These are phyloP conservation scores for Megaptera novaeangliae DNA, from an alignment of 2,113 vertebrate genomes.

Conservation along the genomic window DNA sequence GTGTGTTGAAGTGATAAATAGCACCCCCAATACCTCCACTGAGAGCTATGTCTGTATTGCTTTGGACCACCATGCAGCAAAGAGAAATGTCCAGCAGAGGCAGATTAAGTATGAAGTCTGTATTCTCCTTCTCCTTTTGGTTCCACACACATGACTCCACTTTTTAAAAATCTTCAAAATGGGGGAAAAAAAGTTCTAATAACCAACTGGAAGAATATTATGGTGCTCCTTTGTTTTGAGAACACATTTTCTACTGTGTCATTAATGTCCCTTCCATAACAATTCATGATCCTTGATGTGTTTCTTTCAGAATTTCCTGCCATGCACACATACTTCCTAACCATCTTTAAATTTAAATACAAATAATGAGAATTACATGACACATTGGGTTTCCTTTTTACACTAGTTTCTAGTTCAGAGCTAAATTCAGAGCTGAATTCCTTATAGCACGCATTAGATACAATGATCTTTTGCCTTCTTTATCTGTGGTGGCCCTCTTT, in stretches of 20 bases:
- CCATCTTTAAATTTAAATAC: neutral
- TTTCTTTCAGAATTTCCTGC: neutral
- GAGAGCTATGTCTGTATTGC: neutral
- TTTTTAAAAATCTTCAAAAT: neutral
- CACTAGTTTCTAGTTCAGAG: neutral
- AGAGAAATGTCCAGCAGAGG: neutral
- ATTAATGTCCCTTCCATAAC: neutral
- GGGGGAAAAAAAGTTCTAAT: neutral
- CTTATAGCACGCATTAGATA: neutral
- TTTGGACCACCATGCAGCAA: neutral
- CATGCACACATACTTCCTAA: neutral
- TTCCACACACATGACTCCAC: neutral
- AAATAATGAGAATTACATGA: neutral
- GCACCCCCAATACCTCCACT: neutral
- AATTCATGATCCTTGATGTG: neutral
- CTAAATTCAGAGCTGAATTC: neutral
- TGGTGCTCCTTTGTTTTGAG: neutral
- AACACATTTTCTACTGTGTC: neutral
- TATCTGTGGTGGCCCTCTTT: neutral
- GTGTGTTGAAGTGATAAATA: constrained; percentile 33
- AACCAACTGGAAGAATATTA: neutral
- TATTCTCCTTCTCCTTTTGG: neutral
- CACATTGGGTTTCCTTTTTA: neutral
- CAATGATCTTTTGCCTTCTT: neutral
- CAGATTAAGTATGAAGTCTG: neutral